Conservation (phyloP, 2,113 vertebrate species). For the Engraulis encrasicolus region DNA sequence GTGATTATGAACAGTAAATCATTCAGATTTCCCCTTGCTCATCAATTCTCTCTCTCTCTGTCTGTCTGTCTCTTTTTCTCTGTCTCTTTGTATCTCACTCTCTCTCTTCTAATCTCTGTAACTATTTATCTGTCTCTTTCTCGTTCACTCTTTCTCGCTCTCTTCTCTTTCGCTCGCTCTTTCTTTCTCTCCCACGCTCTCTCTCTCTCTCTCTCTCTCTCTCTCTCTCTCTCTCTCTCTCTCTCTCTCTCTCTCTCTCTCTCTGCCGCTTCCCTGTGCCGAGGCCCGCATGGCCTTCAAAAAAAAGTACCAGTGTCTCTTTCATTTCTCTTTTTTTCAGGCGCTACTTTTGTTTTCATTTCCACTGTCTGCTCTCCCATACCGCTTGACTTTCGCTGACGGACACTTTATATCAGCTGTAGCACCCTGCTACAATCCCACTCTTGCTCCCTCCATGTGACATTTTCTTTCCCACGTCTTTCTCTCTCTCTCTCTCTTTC, state of each 20-base stretch:
- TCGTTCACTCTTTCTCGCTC: background rate
- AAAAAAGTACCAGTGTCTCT: background rate
- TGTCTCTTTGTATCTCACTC: background rate
- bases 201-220: background rate
- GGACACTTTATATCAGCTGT: background rate
- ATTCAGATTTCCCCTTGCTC: background rate
- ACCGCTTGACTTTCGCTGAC: background rate
- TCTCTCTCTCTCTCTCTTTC: slow-evolving; percentile 3
- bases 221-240: background rate
- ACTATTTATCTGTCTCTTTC: background rate
- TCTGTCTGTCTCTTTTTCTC: slow-evolving; percentile 8
- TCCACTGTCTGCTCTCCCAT: background rate
- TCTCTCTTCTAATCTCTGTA: background rate
- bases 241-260: background rate
- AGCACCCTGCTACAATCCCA: background rate
- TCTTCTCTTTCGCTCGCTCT: background rate
- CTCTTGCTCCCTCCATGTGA: background rate
- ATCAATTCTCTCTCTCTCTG: slow-evolving; percentile 14
- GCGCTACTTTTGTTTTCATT: background rate
- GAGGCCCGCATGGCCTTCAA: background rate
- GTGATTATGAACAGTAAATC: background rate
- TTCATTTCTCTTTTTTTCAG: background rate
- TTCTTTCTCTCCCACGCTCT: background rate
- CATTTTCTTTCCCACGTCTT: background rate
- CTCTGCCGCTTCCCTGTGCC: background rate